Evolutionary conservation across 2,888 invertebrate genomes (phyloP).

Genomic region (Alsophila aescularia): DNA sequence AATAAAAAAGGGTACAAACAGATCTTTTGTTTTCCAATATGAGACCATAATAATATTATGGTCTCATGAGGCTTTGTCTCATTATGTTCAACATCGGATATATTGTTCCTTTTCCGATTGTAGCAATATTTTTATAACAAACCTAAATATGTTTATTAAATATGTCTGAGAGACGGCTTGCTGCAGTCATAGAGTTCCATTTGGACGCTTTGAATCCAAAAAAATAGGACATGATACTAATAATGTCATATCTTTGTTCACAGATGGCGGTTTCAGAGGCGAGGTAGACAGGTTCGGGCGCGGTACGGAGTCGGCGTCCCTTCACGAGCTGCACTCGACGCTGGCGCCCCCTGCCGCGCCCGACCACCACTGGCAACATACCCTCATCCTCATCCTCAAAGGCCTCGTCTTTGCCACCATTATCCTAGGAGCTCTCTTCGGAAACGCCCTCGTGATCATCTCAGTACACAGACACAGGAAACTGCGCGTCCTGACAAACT

Average conservation of each 20-base stretch:
- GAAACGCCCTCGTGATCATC: constrained; percentile 95
- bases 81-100: too few relatives aligned
- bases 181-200: too few relatives aligned
- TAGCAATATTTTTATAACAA: too few relatives aligned
- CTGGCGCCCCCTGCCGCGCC: constrained; percentile 80
- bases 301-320: constrained; percentile 79
- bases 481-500: constrained; percentile 95
- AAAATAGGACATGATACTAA: neutral
- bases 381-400: constrained; percentile 87
- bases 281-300: constrained; percentile 81
- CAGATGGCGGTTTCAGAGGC: constrained; percentile 73
- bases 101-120: neutral
- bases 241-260: constrained; percentile 33
- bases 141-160: too few relatives aligned
- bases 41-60: too few relatives aligned
- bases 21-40: too few relatives aligned
- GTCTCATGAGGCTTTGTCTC: too few relatives aligned
- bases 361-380: constrained; percentile 71
- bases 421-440: constrained; percentile 94
- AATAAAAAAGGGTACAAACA: too few relatives aligned
- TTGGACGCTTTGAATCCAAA: too few relatives aligned
- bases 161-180: too few relatives aligned
- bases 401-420: constrained; percentile 93
- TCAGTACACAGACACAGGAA: constrained; percentile 92
- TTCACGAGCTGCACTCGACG: constrained; percentile 76